phyloP scores from a whole-genome alignment of 2,113 vertebrate species.

The Condylura cristata region DNA sequence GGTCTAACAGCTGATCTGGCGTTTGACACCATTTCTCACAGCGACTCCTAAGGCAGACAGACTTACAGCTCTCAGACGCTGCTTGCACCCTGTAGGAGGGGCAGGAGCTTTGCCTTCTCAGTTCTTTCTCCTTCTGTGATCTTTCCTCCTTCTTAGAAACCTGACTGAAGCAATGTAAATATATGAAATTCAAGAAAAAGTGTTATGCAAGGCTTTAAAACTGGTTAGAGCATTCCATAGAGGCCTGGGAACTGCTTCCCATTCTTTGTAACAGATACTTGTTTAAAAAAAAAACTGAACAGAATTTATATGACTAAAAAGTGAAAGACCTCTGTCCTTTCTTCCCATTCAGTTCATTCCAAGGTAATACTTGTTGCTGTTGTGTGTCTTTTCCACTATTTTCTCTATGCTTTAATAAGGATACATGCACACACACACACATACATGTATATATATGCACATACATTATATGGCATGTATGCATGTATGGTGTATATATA shows the following conservation, averaged over 20 bases:
- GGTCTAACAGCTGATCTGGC: background rate
- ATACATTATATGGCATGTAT: background rate
- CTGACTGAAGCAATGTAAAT: background rate
- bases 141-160: background rate
- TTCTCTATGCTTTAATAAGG: background rate
- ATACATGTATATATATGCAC: background rate
- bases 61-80: background rate
- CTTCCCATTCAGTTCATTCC: background rate
- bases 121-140: background rate
- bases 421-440: background rate
- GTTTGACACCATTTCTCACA: background rate
- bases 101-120: background rate
- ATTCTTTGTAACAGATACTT: background rate
- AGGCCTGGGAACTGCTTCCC: background rate
- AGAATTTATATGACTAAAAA: background rate
- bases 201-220: background rate
- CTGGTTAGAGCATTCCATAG: background rate
- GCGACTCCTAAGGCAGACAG: background rate
- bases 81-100: background rate
- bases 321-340: background rate
- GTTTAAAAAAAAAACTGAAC: background rate
- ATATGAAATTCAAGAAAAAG: conserved; percentile 30
- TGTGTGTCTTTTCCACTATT: background rate
- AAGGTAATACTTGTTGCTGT: background rate
- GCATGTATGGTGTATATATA: background rate